Base-by-base conservation (phyloP, 2,888 invertebrate genomes). In the Pardosa pseudoannulata region DNA sequence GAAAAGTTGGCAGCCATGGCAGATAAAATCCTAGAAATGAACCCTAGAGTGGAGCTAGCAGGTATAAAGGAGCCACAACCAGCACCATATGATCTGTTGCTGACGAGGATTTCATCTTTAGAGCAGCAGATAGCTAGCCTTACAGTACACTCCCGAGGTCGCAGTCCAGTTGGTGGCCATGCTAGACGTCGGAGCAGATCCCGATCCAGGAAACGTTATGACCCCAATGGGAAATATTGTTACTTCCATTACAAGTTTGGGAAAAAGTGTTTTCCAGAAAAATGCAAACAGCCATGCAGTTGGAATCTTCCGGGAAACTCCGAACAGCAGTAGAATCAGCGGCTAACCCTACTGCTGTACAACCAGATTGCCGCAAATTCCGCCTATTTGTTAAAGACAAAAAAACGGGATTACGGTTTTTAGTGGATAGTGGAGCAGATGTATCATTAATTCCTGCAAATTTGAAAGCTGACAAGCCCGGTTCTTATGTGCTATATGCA, bases 371-470 rank as follows among this genome's bases (percentile, higher is more conserved):
- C 29, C 32, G 67, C 67, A 67, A 67, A 28, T 67, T 67, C 27
- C 41, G 39, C n/a, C 39, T 70, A 19, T 70, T 32, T 70, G 11
- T 36, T 9, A 32, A 19, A 36, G 23, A 70, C 23, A 41, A 80
- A 80, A 28, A n/a, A 28, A 72, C 0, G 16, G 32, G 62, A 31
- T 9, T 64, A 32, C 11, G 23, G 50, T 78, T 86, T 72, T 32
- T 87, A 9, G 32, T 86, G 9, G 72, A 86, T n/a, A 78, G 76
- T 72, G 76, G 76, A 23, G 56, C 65, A 19, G 73, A 74, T 16
- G 64, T 81, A 1, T 80, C 64, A 13, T 19, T 71, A 7, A 36
- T 81, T 39, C 81, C 81, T 31, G 79, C 81, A 9, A 23, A 56
- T 56, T 56, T 36, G 11, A 36, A 36, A 36, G 36, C n/a, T n/a